Base-by-base conservation (phyloP, 2,113 vertebrate species). In the Heterotilapia buettikoferi region DNA sequence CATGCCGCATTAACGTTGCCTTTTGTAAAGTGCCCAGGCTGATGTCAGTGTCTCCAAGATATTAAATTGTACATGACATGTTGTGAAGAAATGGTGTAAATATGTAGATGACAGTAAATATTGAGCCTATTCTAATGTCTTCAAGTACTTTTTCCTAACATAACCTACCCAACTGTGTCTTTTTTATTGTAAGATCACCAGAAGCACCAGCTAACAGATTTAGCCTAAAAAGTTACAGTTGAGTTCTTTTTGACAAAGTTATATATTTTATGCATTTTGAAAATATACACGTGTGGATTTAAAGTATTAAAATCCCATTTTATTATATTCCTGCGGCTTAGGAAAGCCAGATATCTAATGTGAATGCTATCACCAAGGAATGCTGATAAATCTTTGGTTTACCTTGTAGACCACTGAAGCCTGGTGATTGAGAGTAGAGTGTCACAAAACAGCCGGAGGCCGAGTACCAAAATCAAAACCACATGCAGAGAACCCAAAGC, bases 351-450 rank as follows among this genome's bases (percentile, higher is more conserved):
- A 24, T 45, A 8, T 71, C 33, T 84, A 40, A 26, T 18, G 26
- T 56, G 10, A 21, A 19, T 21, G 53, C 71, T 12, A 31, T 84
- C 59, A 24, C 7, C 7, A 26, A 63, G 63, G 5, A 43, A 19
- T 80, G 40, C 53, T 54, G 88, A 86, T 50, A 82, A 7, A 80
- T 80, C 36, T 53, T 47, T 61, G 38, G 59, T 66, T 59, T 26
- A 50, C 43, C 11, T 73, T 68, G 45, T 59, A 26, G n/a, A 33
- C 59, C 29, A 63, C 59, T 63, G 59, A 16, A 54, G n/a, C 13
- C 52, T 3, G 11, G 24, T 9, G 16, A 21, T 59, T 45, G n/a
- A 76, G 3, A 6, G 11, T 9, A 7, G 13, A 57, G 31, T 31
- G 31, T 31, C 31, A 31, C 31, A 31, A 31, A 31, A 31, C 31